phyloP scores from a whole-genome alignment of 2,888 invertebrate genomes.

The Hetaerina titia region DNA sequence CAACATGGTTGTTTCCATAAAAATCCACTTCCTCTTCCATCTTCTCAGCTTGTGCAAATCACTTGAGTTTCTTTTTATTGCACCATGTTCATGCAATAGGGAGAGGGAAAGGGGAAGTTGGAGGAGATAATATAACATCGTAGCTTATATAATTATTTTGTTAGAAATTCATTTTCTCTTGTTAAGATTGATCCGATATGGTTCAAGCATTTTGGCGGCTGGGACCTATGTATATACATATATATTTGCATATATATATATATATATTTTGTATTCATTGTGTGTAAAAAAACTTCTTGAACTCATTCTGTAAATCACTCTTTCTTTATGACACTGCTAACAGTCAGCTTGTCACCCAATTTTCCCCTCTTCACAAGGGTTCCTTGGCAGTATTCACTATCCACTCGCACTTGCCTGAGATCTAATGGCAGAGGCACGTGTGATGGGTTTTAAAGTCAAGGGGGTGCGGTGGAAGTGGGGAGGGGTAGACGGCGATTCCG shows the following conservation, averaged over 20 bases:
- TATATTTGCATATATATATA: not conserved
- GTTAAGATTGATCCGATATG: conserved; percentile 44
- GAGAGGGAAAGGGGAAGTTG: conserved; percentile 61
- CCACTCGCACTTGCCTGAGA: conserved; percentile 64
- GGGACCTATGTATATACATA: not conserved
- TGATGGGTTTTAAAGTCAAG: conserved; percentile 59
- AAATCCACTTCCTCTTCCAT: conserved; percentile 47
- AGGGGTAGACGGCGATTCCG: conserved; percentile 47
- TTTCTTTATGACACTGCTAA: conserved; percentile 43
- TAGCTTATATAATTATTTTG: conserved; percentile 55
- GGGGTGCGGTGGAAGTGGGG: conserved; percentile 60
- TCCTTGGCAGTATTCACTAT: conserved; percentile 48
- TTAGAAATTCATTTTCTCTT: conserved; percentile 47
- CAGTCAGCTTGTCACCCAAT: conserved; percentile 60
- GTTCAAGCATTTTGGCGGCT: conserved; percentile 53
- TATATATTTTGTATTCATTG: not conserved
- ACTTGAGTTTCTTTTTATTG: conserved; percentile 26
- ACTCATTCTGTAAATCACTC: conserved; percentile 50
- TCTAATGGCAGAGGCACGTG: conserved; percentile 55
- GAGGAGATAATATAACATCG: conserved; percentile 28
- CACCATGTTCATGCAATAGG: conserved; percentile 29
- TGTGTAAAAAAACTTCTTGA: conserved; percentile 61
- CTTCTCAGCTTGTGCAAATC: conserved; percentile 56
- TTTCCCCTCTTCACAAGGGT: conserved; percentile 47
- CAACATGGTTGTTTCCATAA: conserved; percentile 48